phyloP scores from a whole-genome alignment of 2,113 vertebrate species.

The Motacilla alba region DNA sequence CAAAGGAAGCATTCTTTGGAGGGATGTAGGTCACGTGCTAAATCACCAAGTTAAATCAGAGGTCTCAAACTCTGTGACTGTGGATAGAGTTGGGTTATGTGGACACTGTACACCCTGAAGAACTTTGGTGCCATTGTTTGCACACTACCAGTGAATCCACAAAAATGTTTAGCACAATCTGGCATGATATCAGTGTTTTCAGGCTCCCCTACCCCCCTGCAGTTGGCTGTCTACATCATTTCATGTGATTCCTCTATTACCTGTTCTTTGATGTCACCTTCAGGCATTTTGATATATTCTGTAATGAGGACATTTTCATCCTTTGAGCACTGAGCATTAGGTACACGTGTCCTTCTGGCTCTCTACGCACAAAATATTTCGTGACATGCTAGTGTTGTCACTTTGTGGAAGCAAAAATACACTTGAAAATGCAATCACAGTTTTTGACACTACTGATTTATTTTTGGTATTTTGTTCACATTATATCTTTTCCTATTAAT shows the following conservation, averaged over 20 bases:
- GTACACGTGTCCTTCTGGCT: not conserved
- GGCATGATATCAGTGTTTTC: not conserved
- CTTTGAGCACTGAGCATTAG: not conserved
- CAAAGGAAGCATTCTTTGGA: not conserved
- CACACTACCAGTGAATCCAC: not conserved
- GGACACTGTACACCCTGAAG: not conserved
- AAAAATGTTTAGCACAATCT: not conserved
- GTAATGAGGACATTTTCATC: not conserved
- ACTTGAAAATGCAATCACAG: not conserved
- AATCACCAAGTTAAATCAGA: not conserved
- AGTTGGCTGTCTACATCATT: not conserved
- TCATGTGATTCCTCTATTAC: not conserved
- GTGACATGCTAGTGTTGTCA: not conserved
- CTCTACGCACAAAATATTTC: not conserved
- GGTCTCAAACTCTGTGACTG: not conserved
- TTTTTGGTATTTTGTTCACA: not conserved
- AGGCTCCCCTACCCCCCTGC: not conserved
- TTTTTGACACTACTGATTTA: not conserved
- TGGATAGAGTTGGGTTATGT: not conserved
- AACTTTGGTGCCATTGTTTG: not conserved
- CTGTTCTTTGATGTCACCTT: not conserved
- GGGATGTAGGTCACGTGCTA: not conserved
- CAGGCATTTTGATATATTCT: not conserved
- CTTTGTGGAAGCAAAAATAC: not conserved
- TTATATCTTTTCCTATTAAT: not conserved